Conservation (phyloP, 2,113 vertebrate species). For the Chunga burmeisteri region DNA sequence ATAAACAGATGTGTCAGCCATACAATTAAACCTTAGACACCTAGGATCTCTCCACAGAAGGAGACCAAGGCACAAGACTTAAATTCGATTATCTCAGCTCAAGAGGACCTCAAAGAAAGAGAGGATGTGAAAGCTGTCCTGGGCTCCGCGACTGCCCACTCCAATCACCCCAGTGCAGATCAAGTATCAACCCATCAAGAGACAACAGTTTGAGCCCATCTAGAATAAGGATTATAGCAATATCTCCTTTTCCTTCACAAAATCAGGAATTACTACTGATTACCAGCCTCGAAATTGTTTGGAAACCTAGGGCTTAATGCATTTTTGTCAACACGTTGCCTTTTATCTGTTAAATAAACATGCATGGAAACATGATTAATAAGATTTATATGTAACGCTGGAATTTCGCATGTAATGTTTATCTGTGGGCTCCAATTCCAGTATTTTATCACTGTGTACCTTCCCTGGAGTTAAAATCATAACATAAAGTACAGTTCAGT, state of each 20-base stretch:
- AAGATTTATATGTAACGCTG: neutral
- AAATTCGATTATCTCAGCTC: neutral
- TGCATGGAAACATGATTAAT: neutral
- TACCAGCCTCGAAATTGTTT: neutral
- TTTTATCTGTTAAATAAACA: neutral
- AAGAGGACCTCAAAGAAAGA: neutral
- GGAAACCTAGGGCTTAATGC: neutral
- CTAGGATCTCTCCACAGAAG: neutral
- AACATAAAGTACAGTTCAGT: neutral
- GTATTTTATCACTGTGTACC: neutral
- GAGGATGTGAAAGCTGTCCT: neutral
- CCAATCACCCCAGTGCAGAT: neutral
- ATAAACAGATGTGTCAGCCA: neutral
- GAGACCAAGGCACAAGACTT: neutral
- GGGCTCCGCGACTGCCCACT: neutral
- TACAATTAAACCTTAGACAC: neutral
- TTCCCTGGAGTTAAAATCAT: neutral
- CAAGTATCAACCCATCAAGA: neutral
- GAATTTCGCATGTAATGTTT: neutral
- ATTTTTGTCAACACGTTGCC: neutral
- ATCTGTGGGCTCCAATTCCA: neutral
- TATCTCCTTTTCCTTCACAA: neutral
- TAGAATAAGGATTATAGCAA: neutral
- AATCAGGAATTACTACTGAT: neutral
- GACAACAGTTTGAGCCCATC: neutral